A percentile compares a stretch with the other conserved stretches of the same genome.
Conservation (phyloP, 1,140 invertebrate genomes). For the Orius laevigatus region DNA sequence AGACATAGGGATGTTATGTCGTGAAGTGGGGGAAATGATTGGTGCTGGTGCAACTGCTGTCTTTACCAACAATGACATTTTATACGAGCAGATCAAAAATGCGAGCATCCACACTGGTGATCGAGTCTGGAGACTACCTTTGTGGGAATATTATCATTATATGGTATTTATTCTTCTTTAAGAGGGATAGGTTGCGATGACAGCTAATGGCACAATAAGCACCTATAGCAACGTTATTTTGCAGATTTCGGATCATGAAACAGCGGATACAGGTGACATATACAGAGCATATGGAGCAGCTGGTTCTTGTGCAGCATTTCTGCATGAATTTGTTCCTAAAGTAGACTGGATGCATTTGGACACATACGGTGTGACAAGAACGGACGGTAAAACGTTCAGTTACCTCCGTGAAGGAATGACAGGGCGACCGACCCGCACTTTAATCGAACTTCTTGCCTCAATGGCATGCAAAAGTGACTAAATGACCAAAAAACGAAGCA, state of each 20-base stretch:
- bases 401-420: conserved; percentile 19
- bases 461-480: conserved; percentile 8
- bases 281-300: conserved; percentile 23
- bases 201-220: neutral
- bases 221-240: neutral
- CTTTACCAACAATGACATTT: conserved; percentile 34
- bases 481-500: no score
- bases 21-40: conserved; percentile 27
- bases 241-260: conserved; percentile 15
- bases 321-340: conserved; percentile 36
- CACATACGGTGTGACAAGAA: conserved; percentile 36
- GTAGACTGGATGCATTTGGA: conserved; percentile 40
- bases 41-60: conserved; percentile 36
- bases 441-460: conserved; percentile 18
- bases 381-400: conserved; percentile 10
- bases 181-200: neutral
- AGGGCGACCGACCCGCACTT: conserved; percentile 18
- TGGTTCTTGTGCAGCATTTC: conserved; percentile 37
- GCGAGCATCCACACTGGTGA: conserved; percentile 39
- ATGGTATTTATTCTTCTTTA: conserved; percentile 27
- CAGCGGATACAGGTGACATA: conserved; percentile 3
- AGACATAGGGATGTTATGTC: conserved; percentile 39
- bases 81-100: conserved; percentile 31
- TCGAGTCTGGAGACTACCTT: conserved; percentile 45
- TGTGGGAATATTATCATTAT: conserved; percentile 37